A percentile compares a stretch with the other conserved stretches of the same genome.
Conservation (phyloP, 1,140 invertebrate species). For the Lutraria rhynchaena region DNA sequence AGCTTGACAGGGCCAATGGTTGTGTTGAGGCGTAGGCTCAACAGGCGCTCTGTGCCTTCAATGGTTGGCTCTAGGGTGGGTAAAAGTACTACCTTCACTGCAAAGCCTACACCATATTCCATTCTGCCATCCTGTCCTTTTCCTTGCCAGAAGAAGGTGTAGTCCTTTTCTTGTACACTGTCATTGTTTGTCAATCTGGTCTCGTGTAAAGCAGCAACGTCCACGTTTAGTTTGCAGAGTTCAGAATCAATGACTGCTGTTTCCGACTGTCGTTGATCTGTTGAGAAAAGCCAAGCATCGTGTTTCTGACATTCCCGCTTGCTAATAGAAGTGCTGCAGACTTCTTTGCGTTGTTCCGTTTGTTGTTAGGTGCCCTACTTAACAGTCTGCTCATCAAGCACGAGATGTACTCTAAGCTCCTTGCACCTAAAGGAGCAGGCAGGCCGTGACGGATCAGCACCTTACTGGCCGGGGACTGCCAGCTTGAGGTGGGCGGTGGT, state of each 20-base stretch:
- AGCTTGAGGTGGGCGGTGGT: constrained; percentile 40
- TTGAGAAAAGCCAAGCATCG: constrained; percentile 46
- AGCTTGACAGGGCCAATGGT: constrained; percentile 44
- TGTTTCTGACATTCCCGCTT: constrained; percentile 55
- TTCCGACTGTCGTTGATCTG: constrained; percentile 38
- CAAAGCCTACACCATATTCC: too few relatives aligned
- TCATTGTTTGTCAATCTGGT: constrained; percentile 37
- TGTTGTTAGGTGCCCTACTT: too few relatives aligned
- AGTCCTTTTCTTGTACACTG: too few relatives aligned
- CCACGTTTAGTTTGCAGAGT: constrained; percentile 35
- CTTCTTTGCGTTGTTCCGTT: background rate
- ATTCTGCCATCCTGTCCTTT: background rate
- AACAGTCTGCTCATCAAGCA: too few relatives aligned
- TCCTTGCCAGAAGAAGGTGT: too few relatives aligned
- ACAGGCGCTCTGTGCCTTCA: constrained; percentile 40
- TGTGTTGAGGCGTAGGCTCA: too few relatives aligned
- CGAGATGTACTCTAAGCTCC: constrained; percentile 3
- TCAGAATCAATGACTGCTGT: constrained; percentile 52
- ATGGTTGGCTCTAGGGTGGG: constrained; percentile 12
- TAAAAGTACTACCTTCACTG: constrained; percentile 25
- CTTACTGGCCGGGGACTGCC: background rate
- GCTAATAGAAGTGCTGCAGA: constrained; percentile 10
- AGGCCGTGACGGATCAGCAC: constrained; percentile 22
- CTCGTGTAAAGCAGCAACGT: constrained; percentile 41
- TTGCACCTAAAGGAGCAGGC: constrained; percentile 42